These are phyloP conservation scores for Prionailurus bengalensis DNA, from an alignment of 2,113 vertebrate species.

Conservation along the genomic window DNA sequence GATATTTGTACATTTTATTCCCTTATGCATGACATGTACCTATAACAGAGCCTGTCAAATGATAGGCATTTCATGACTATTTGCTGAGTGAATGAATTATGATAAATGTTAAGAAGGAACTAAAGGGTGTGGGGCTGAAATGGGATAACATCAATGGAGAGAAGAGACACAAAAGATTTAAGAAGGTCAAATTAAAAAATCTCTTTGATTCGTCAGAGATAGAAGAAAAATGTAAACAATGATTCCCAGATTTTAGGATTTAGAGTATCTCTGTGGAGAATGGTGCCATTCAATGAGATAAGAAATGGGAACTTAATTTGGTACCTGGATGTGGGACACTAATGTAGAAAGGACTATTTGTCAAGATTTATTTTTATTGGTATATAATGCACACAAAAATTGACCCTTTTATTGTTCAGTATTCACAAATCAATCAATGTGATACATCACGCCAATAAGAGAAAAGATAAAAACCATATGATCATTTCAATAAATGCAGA, in stretches of 20 bases:
- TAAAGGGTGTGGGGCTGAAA: neutral
- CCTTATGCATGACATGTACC: neutral
- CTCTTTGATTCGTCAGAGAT: neutral
- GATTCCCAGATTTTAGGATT: neutral
- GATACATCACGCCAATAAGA: neutral
- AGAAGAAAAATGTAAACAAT: neutral
- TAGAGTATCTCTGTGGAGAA: neutral
- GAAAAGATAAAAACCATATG: neutral
- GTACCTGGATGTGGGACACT: neutral
- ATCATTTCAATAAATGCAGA: neutral
- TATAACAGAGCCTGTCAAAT: neutral
- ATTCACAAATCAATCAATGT: neutral
- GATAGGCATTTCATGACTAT: neutral
- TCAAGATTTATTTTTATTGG: neutral
- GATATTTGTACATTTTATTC: neutral
- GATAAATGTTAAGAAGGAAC: neutral
- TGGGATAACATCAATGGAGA: neutral
- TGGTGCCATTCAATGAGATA: neutral
- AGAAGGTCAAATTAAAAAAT: neutral
- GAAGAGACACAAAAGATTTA: neutral
- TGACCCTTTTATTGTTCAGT: neutral
- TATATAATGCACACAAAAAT: neutral
- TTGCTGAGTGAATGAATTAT: neutral
- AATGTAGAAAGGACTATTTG: neutral
- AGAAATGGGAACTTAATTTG: conserved; percentile 31